These are phyloP conservation scores for Scomber colias DNA, from an alignment of 2,113 vertebrate genomes.

Conservation along the genomic window DNA sequence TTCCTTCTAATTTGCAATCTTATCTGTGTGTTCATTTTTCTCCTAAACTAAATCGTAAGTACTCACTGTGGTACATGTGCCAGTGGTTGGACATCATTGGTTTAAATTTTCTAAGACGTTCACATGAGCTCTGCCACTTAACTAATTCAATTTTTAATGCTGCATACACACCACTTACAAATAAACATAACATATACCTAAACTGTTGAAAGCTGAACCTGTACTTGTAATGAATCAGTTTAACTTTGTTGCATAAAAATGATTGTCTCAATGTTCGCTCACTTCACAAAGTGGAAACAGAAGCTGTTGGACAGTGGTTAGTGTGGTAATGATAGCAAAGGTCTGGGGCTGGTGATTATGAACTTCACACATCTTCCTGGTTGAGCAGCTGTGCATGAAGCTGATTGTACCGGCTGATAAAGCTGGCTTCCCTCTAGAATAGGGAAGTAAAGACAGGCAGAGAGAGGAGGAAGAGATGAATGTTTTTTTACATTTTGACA, in stretches of 20 bases:
- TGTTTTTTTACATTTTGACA: slow-evolving; percentile 25
- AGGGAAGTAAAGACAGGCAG: slow-evolving; percentile 74
- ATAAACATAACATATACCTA: no score
- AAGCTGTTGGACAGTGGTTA: neutral
- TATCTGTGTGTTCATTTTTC: neutral
- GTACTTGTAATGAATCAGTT: neutral
- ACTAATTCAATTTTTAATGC: neutral
- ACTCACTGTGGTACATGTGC: no score
- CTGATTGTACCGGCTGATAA: slow-evolving; percentile 51
- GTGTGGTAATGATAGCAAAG: neutral
- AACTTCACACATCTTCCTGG: slow-evolving; percentile 62
- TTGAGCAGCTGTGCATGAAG: slow-evolving; percentile 31
- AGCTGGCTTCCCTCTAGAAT: slow-evolving; percentile 78
- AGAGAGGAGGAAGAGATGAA: slow-evolving; percentile 44
- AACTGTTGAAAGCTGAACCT: no score
- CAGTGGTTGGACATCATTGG: no score
- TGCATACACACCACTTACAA: neutral
- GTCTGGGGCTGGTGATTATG: slow-evolving; percentile 7
- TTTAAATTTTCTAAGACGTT: no score
- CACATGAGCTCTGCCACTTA: no score
- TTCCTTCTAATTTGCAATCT: neutral
- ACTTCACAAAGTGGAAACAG: neutral
- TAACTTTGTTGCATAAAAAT: no score
- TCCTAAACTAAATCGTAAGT: neutral
- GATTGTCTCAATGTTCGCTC: neutral